Percentiles rank a stretch among this genome's conserved stretches.
These are phyloP conservation scores for Callyntrura sp. DNA, from an alignment of 2,888 invertebrate genomes.

Conservation along the genomic window DNA sequence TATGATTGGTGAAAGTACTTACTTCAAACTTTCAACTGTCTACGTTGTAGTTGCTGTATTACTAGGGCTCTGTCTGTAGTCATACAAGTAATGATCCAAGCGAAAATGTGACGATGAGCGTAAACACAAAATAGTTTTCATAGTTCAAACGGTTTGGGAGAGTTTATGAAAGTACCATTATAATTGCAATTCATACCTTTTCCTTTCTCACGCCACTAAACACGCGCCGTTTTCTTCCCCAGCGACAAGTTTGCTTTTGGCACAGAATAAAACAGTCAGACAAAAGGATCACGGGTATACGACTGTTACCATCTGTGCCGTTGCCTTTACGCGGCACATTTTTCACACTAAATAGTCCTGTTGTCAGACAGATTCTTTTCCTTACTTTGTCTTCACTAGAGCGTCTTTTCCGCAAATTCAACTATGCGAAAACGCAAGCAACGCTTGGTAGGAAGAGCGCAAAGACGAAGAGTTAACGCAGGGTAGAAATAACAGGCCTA, in stretches of 20 bases:
- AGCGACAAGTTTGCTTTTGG: constrained; percentile 11
- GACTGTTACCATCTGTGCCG: constrained; percentile 73
- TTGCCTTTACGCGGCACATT: constrained; percentile 69
- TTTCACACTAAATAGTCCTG: constrained; percentile 66
- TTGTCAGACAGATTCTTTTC: constrained; percentile 67
- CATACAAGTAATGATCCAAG: too few relatives aligned
- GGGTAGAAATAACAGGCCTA: constrained; percentile 57
- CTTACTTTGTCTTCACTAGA: constrained; percentile 59
- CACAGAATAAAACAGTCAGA: background rate
- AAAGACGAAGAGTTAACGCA: constrained; percentile 58
- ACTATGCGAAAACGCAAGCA: constrained; percentile 26
- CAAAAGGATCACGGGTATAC: constrained; percentile 50
- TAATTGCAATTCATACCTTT: constrained; percentile 62
- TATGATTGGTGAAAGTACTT: too few relatives aligned
- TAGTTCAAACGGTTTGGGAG: background rate
- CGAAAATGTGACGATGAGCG: background rate
- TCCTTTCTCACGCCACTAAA: constrained; percentile 1
- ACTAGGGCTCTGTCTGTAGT: too few relatives aligned
- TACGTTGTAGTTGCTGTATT: too few relatives aligned
- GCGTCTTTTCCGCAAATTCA: constrained; percentile 53
- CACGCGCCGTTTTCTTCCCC: background rate
- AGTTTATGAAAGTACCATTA: background rate
- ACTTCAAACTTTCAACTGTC: too few relatives aligned
- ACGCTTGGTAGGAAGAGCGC: constrained; percentile 40
- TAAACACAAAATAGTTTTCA: background rate